phyloP scores from a whole-genome alignment of 2,113 vertebrate species.

The Ibidorhyncha struthersii region DNA sequence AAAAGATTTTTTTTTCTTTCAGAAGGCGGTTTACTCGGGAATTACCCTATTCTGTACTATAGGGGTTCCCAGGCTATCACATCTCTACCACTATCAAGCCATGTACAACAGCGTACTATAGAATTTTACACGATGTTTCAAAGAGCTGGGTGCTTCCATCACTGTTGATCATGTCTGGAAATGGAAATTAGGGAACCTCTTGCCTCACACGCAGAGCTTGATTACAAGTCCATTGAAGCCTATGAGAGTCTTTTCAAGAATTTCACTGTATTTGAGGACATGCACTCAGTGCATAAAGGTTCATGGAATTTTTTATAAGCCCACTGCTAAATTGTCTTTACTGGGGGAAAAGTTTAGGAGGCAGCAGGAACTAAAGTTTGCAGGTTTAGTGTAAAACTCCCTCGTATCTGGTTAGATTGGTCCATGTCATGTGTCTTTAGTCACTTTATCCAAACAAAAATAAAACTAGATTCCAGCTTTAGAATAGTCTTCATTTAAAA shows the following conservation, averaged over 20 bases:
- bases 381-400: not conserved
- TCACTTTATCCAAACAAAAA: not conserved
- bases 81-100: not conserved
- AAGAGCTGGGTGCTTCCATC: not conserved
- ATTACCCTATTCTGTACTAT: not conserved
- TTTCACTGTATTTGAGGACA: not conserved
- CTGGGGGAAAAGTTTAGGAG: not conserved
- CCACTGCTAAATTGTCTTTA: not conserved
- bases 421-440: not conserved
- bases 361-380: not conserved
- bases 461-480: not conserved
- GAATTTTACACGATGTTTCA: not conserved
- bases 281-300: not conserved
- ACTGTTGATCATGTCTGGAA: not conserved
- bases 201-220: not conserved
- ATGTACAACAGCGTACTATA: rapidly evolving
- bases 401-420: not conserved
- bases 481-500: not conserved
- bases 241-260: not conserved
- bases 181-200: not conserved
- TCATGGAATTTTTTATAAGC: not conserved
- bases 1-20: not conserved
- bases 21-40: not conserved
- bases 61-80: not conserved
- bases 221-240: not conserved